Percentiles rank a stretch among this genome's conserved stretches.
Conservation (phyloP, 2,888 invertebrate genomes). For the Caenorhabditis wallacei region DNA sequence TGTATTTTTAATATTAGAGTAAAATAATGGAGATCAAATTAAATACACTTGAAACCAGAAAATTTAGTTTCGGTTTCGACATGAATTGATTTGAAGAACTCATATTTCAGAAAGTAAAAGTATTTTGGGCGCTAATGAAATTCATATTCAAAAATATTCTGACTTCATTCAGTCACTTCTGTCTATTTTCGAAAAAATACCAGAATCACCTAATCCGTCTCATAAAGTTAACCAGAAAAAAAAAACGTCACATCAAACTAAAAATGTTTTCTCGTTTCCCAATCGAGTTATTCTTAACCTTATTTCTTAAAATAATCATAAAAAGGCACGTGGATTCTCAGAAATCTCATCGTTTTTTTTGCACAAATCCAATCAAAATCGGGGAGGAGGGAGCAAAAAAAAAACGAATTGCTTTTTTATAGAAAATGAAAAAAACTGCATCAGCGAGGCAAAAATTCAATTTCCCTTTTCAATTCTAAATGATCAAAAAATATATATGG, state of each 20-base stretch:
- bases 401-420: neutral
- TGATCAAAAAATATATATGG: slow-evolving; percentile 17
- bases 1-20: too few relatives aligned
- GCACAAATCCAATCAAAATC: slow-evolving; percentile 41
- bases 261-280: neutral
- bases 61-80: too few relatives aligned
- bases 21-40: too few relatives aligned
- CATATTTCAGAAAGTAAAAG: too few relatives aligned
- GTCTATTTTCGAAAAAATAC: too few relatives aligned
- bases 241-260: neutral
- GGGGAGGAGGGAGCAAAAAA: neutral
- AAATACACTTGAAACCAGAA: too few relatives aligned
- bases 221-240: neutral
- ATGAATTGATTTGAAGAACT: too few relatives aligned
- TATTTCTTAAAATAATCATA: slow-evolving; percentile 10
- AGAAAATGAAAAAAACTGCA: slow-evolving; percentile 28
- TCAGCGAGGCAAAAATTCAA: slow-evolving; percentile 27
- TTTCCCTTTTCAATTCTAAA: slow-evolving; percentile 18
- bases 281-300: neutral
- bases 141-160: too few relatives aligned
- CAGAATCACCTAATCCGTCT: too few relatives aligned
- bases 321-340: slow-evolving; percentile 26
- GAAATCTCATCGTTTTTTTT: neutral
- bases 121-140: too few relatives aligned
- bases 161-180: too few relatives aligned